Conservation (phyloP, 2,888 invertebrate species). For the Parochlus steinenii region DNA sequence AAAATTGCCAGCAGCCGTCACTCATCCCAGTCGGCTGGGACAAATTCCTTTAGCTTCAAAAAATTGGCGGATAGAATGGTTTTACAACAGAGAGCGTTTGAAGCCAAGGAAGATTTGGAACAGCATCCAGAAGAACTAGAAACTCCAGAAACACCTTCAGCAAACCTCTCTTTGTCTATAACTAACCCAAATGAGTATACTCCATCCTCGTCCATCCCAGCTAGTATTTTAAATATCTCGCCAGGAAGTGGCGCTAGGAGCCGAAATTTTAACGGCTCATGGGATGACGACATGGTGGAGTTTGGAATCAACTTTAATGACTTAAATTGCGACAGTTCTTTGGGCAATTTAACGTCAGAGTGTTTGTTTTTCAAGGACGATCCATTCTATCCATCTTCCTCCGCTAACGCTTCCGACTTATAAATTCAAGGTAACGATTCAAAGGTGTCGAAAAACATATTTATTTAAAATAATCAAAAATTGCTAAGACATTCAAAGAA, state of each 20-base stretch:
- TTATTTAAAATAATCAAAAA: no score
- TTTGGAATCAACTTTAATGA: slow-evolving; percentile 5
- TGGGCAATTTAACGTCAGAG: neutral
- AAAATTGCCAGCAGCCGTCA: neutral
- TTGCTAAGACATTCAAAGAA: no score
- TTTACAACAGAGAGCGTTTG: slow-evolving; percentile 1
- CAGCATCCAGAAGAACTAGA: neutral
- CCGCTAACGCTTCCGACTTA: no score
- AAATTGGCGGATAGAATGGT: neutral
- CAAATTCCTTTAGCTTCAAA: neutral
- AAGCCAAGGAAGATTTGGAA: neutral
- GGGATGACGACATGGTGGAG: no score
- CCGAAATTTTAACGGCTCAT: no score
- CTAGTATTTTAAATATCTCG: neutral
- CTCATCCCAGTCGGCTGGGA: no score
- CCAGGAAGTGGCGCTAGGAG: neutral
- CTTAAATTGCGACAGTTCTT: slow-evolving; percentile 3
- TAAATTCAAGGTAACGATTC: no score
- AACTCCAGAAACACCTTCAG: slow-evolving; percentile 7
- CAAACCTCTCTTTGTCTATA: slow-evolving; percentile 5
- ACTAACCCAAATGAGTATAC: neutral
- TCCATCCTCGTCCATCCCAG: neutral
- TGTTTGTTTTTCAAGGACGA: slow-evolving; percentile 6
- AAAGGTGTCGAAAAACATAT: no score
- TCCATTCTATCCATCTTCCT: no score